These are phyloP conservation scores for Auanema freiburgensis DNA, from an alignment of 2,888 invertebrate species.

Conservation along the genomic window DNA sequence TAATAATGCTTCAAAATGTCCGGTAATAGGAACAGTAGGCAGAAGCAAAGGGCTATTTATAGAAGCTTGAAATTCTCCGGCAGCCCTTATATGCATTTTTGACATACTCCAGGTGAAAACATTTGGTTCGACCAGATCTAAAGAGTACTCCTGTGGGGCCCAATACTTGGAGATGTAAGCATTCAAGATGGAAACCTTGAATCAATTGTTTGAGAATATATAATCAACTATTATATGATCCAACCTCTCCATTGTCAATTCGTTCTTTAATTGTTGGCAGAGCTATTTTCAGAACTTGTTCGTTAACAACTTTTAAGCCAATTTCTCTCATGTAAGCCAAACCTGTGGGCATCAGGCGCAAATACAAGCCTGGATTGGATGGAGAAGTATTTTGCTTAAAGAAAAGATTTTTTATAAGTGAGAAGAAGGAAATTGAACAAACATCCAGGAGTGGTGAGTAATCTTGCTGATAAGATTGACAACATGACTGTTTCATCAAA, in stretches of 20 bases:
- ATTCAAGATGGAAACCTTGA: slow-evolving; percentile 58
- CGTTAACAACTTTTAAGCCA: slow-evolving; percentile 64
- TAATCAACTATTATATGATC: neutral
- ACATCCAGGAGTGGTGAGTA: slow-evolving; percentile 51
- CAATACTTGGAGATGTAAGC: slow-evolving; percentile 62
- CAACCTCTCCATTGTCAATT: slow-evolving; percentile 60
- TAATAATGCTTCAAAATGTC: slow-evolving; percentile 61
- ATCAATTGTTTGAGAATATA: neutral
- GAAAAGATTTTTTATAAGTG: neutral
- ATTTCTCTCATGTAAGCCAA: slow-evolving; percentile 62
- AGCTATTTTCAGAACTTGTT: slow-evolving; percentile 59
- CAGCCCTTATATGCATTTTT: slow-evolving; percentile 63
- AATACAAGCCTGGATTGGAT: slow-evolving; percentile 59
- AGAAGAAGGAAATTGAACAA: slow-evolving; percentile 17
- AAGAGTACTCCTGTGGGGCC: slow-evolving; percentile 61
- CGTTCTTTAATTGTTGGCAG: slow-evolving; percentile 60
- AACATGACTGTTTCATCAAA: neutral
- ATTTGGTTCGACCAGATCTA: slow-evolving; percentile 60
- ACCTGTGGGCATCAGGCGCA: slow-evolving; percentile 63
- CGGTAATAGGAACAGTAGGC: slow-evolving; percentile 60
- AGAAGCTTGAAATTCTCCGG: slow-evolving; percentile 61
- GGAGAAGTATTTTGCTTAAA: slow-evolving; percentile 62
- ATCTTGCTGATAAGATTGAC: slow-evolving; percentile 21
- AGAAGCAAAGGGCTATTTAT: slow-evolving; percentile 58
- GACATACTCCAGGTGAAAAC: slow-evolving; percentile 62